Evolutionary conservation across 1,140 invertebrate species (phyloP), one percentile per base, ranked within the genome.

Genomic region (Spodoptera frugiperda): DNA sequence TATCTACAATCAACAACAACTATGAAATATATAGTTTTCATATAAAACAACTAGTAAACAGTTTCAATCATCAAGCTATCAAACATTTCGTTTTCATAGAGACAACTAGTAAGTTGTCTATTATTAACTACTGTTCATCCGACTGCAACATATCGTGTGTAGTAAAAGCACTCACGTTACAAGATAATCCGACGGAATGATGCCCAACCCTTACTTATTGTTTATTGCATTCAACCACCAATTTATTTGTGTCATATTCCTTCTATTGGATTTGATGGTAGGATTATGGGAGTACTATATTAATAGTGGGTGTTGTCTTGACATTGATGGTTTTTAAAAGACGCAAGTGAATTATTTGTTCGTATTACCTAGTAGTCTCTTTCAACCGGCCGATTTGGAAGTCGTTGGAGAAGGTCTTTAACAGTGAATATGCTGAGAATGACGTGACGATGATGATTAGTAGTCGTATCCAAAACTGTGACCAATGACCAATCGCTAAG

Each of bases 161-260:
- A 61, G 48, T 82, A 77, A 82, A 79, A 17, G 46, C 30, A 67
- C 78, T 71, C 74, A 71, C 76, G 83, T 83, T 81, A 85, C 11
- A 79, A 44, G n/a, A 44, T 88, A 87, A 89, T 89, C 85, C 87
- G 71, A 46, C 79, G 63, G 83, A 89, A 89, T 83, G 82, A 84
- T 82, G 75, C 78, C 82, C 88, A 89, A 89, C 89, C 89, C 89
- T 89, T 85, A 25, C 30, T 63, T 68, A 82, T 84, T 83, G 83
- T 84, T 83, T 86, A 79, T 81, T 73, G 77, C 49, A 78, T 74
- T 77, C 44, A 82, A 88, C 83, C 82, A 82, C 82, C 87, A 90
- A 90, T 91, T 87, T 88, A 89, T 90, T 89, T 85, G 17, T 61
- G 88, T 81, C 80, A 85, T 79, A 84, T 77, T 84, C 83, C 80